Conservation (phyloP, 2,888 invertebrate genomes). For the Cylloceria caligata region DNA sequence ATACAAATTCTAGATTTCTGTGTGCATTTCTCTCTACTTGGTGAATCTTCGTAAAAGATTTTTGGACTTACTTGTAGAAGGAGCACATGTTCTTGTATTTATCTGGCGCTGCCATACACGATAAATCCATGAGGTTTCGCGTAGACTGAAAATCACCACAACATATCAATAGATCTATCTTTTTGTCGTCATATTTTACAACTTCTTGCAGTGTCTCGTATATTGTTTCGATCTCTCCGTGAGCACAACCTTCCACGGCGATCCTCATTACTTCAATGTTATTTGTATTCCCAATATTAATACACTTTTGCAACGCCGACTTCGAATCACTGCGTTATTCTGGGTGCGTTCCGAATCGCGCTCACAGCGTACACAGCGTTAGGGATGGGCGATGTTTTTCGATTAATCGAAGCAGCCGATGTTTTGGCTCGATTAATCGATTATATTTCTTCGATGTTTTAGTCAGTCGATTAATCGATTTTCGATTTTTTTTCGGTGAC, state of each 20-base stretch:
- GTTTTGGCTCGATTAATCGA: no score
- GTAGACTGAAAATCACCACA: slow-evolving; percentile 99
- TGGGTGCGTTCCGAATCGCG: no score
- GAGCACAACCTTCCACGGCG: slow-evolving; percentile 98
- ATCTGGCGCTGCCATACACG: slow-evolving; percentile 97
- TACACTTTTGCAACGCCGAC: not conserved
- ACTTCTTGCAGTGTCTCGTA: slow-evolving; percentile 93
- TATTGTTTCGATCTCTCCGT: slow-evolving; percentile 98
- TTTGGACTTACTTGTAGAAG: slow-evolving; percentile 93
- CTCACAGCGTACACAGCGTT: no score
- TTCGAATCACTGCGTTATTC: no score
- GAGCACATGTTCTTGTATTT: slow-evolving; percentile 96
- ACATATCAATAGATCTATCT: slow-evolving; percentile 96
- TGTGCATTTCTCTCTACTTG: no score
- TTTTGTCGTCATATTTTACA: slow-evolving; percentile 90
- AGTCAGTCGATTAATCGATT: no score
- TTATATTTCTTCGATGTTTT: no score
- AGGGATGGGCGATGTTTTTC: no score
- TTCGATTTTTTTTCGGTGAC: no score
- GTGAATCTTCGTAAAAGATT: not conserved
- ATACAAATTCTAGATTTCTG: no score
- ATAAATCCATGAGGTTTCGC: slow-evolving; percentile 94
- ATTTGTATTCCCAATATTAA: not conserved
- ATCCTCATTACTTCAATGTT: slow-evolving; percentile 90
- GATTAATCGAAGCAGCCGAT: no score